A percentile compares a stretch with the other conserved stretches of the same genome.
Conservation (phyloP, 2,888 invertebrate genomes). For the Parnassius apollo region DNA sequence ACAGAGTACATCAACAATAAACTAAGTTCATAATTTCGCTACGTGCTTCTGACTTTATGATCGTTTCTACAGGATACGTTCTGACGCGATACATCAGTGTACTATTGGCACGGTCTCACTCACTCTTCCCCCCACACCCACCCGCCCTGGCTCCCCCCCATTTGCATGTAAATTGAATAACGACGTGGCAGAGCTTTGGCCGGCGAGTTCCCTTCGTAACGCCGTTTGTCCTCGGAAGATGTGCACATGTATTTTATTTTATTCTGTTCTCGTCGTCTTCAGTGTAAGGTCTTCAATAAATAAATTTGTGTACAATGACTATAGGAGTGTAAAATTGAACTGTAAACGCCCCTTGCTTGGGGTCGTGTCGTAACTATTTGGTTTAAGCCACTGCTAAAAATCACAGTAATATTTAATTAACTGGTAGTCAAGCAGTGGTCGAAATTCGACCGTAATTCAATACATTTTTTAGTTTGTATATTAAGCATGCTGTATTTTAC, state of each 20-base stretch:
- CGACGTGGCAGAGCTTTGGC: slow-evolving; percentile 65
- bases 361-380: too few relatives aligned
- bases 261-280: background rate
- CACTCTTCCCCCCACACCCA: slow-evolving; percentile 34
- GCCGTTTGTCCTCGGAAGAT: slow-evolving; percentile 60
- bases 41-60: slow-evolving; percentile 25
- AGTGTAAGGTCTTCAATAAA: too few relatives aligned
- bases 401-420: too few relatives aligned
- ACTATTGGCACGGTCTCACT: slow-evolving; percentile 65
- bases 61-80: slow-evolving; percentile 56
- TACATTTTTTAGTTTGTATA: too few relatives aligned
- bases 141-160: slow-evolving; percentile 43
- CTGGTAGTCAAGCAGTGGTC: too few relatives aligned
- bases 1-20: background rate
- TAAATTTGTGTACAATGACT: too few relatives aligned
- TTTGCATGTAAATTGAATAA: slow-evolving; percentile 82
- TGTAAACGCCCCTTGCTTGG: too few relatives aligned
- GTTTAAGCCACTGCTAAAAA: too few relatives aligned
- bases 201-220: slow-evolving; percentile 49
- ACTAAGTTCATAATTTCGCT: slow-evolving; percentile 24
- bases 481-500: too few relatives aligned
- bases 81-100: slow-evolving; percentile 76
- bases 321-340: too few relatives aligned
- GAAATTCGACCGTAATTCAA: too few relatives aligned
- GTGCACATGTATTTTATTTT: slow-evolving; percentile 35